Evolutionary conservation across 2,888 invertebrate genomes (phyloP).

Genomic region (Pachymerium ferrugineum): DNA sequence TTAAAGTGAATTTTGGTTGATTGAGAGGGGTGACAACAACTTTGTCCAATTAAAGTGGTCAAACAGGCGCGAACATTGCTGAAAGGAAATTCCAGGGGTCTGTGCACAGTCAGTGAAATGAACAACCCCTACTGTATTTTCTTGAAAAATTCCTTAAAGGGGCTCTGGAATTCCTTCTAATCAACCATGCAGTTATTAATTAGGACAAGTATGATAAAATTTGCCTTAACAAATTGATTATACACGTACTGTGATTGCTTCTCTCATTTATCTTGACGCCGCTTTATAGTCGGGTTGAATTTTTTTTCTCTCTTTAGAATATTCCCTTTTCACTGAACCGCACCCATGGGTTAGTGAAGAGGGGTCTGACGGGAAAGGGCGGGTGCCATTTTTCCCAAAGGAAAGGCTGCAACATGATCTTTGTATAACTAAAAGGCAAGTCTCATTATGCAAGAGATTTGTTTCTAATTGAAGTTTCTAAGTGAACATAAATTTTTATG

Average conservation of each 20-base stretch:
- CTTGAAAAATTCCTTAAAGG: not conserved
- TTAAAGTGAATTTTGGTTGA: constrained; percentile 21
- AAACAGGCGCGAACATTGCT: constrained; percentile 13
- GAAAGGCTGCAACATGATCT: constrained; percentile 6
- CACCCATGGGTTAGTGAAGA: constrained; percentile 15
- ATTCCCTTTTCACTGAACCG: constrained; percentile 12
- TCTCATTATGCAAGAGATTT: constrained; percentile 20
- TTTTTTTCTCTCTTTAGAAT: constrained; percentile 7
- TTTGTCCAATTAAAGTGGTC: constrained; percentile 22
- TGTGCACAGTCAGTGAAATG: constrained; percentile 18
- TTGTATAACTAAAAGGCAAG: not conserved
- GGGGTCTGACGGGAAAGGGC: constrained; percentile 23
- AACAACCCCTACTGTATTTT: constrained; percentile 7
- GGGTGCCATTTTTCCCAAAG: constrained; percentile 21
- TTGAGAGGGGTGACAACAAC: not conserved
- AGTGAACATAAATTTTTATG: constrained; percentile 16
- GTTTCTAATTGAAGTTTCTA: constrained; percentile 13
- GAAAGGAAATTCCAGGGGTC: constrained; percentile 20
- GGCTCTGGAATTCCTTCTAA: not conserved
- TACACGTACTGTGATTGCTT: no score
- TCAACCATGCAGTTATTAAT: no score
- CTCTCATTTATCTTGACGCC: no score
- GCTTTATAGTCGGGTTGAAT: no score
- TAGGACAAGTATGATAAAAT: no score
- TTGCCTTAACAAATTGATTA: no score